Evolutionary conservation across 2,888 invertebrate species (phyloP), one percentile per base, ranked within the genome.

Genomic region (Cephonodes hylas): DNA sequence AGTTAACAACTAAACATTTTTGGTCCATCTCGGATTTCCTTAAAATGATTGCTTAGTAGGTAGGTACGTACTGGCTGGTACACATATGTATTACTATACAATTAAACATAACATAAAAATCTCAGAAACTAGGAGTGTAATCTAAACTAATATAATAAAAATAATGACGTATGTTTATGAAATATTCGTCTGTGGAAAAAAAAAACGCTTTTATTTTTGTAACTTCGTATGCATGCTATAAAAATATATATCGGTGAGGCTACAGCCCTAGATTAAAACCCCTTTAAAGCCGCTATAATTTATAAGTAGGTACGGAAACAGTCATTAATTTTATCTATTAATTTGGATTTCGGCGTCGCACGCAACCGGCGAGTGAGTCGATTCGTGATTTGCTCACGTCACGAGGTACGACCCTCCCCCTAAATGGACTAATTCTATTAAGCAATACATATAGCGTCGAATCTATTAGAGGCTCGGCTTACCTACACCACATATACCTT

Each of bases 311-410:
- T 27, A 18, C 18, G 27, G 10, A 31, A 53, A 15, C n/a, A 15
- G 7, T 53, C 31, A 27, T 53, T 53, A 53, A 31, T 53, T 10
- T 53, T 31, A 53, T 31, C 53, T 53, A 53, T 53, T 31, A 53
- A 27, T 48, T 15, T 8, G 8, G 38, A 8, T 53, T 53, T 53
- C 8, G 31, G 27, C 27, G 53, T 45, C 4, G 25, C 53, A 53
- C 53, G 31, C 53, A 31, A 53, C 53, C 31, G 27, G 5, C n/a
- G 22, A 22, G 23, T 45, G 10, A 53, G 53, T 27, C 31, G 31
- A 53, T 53, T 53, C 31, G 31, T 53, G 53, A 53, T 31, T 53
- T 53, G 27, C 31, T 18, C 53, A 27, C 53, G 53, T 53, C 53
- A 53, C 31, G 53, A 7, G 45, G 45, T 13, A 45, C 53, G 53